Evolutionary conservation across 2,113 vertebrate genomes (phyloP).

Genomic region (Parus major): DNA sequence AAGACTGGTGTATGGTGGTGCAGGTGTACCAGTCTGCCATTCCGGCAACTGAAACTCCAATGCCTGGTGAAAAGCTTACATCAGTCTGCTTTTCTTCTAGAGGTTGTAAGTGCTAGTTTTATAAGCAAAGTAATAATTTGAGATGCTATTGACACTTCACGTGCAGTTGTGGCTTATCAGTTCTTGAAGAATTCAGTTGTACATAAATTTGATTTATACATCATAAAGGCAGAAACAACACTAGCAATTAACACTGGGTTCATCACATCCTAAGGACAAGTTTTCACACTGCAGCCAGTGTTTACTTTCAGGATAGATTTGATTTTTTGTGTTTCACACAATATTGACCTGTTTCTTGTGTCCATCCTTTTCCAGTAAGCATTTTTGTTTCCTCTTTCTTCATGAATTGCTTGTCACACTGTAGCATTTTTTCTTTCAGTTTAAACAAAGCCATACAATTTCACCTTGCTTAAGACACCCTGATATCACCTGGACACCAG

Average conservation of each 20-base stretch:
- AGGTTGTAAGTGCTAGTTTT: neutral
- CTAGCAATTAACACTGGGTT: neutral
- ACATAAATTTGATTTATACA: neutral
- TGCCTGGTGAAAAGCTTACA: neutral
- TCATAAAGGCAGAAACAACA: neutral
- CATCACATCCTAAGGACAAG: neutral
- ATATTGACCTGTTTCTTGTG: neutral
- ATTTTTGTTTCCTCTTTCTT: neutral
- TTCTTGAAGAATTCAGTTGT: neutral
- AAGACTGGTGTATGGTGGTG: neutral
- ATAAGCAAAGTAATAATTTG: neutral
- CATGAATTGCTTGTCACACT: neutral
- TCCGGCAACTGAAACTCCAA: neutral
- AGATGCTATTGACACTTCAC: neutral
- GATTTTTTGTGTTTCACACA: neutral
- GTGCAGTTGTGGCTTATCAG: neutral
- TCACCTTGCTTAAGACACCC: neutral
- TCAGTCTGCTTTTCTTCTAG: neutral
- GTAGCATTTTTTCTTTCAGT: neutral
- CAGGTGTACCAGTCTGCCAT: neutral
- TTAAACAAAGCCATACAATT: neutral
- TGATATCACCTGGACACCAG: accelerated
- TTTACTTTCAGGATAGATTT: neutral
- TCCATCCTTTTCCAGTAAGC: neutral
- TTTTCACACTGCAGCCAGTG: neutral